These are phyloP conservation scores for Halichondria panicea DNA, from an alignment of 37 sponge, comb jelly and placozoan species.

Conservation along the genomic window DNA sequence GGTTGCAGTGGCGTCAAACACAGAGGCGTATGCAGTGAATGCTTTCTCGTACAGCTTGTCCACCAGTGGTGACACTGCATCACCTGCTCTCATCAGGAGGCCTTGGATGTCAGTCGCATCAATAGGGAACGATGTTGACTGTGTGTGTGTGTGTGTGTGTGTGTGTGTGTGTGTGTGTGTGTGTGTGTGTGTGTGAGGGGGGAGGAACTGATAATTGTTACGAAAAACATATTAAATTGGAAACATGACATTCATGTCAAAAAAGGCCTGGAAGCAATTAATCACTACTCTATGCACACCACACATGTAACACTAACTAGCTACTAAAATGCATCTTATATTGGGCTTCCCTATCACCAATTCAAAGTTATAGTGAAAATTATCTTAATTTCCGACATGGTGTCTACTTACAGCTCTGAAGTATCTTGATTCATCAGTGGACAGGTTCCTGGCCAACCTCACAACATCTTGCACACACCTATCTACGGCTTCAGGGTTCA, in stretches of 20 bases:
- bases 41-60: constrained; percentile 75
- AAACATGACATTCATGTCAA: too few species aligned
- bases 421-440: constrained; percentile 41
- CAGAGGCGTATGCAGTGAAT: constrained; percentile 38
- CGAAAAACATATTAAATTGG: too few species aligned
- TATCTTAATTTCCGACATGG: neutral
- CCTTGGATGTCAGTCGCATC: constrained; percentile 27
- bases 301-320: too few species aligned
- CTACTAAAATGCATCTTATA: too few species aligned
- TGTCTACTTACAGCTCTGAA: constrained; percentile 42
- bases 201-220: neutral
- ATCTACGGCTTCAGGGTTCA: constrained; percentile 39
- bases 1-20: constrained; percentile 29
- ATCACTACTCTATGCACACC: too few species aligned
- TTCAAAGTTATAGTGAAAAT: too few species aligned
- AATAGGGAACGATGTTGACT: constrained; percentile 44
- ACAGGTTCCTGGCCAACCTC: constrained; percentile 20
- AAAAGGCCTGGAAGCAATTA: too few species aligned
- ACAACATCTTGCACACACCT: constrained; percentile 39
- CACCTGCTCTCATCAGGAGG: constrained; percentile 48
- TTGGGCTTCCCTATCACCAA: too few species aligned
- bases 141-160: neutral
- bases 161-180: neutral
- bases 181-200: too few species aligned
- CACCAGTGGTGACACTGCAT: constrained; percentile 52